Base-by-base conservation (phyloP, 2,797 vertebrate genomes). In the Tauraco hartlaubi region DNA sequence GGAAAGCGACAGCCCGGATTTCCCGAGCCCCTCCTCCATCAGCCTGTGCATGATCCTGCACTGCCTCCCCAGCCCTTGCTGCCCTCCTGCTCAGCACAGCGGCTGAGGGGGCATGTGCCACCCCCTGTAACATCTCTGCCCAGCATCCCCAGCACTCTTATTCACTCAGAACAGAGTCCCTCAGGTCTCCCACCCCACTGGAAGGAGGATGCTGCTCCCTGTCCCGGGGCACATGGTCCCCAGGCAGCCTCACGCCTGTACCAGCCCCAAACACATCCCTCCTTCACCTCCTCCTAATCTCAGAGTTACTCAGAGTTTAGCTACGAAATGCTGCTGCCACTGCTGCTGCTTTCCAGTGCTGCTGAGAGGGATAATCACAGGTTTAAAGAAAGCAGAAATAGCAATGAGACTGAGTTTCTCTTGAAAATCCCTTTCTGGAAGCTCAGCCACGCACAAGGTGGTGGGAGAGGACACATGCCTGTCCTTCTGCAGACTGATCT, bases 401-500 rank as follows among this genome's bases (percentile, higher is more conserved):
- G 14, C 5, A 3, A 12, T 6, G 39, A 67, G 11, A 41, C 41
- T 4, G 31, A 69, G 12, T 12, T 1, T 52, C 4, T 64, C 35
- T 75, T 31, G 46, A 11, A 90, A 88, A n/a, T 17, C 31, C 26
- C 17, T 26, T 74, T 58, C 43, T 83, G n/a, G 82, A 78, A 92
- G 33, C 10, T 54, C 19, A 54, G 46, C 8, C 14, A 4, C 2
- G 1, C 37, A 15, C 2, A 1, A 9, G 16, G 6, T 0, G 0
- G 22, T 56, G 37, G 23, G 23, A 64, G 43, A 66, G 19, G 35
- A 77, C 35, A 35, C 35, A 35, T 11, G 6, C 18, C 44, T 87
- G 15, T 10, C 11, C 1, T 54, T 20, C 15, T 73, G 31, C 49
- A 77, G 33, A 5, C 25, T 49, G 39, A 15, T 51, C 15, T 75